A percentile compares a stretch with the other conserved stretches of the same genome.
Evolutionary conservation across 2,888 invertebrate genomes (phyloP).

Genomic region (Plagiodera versicolora): DNA sequence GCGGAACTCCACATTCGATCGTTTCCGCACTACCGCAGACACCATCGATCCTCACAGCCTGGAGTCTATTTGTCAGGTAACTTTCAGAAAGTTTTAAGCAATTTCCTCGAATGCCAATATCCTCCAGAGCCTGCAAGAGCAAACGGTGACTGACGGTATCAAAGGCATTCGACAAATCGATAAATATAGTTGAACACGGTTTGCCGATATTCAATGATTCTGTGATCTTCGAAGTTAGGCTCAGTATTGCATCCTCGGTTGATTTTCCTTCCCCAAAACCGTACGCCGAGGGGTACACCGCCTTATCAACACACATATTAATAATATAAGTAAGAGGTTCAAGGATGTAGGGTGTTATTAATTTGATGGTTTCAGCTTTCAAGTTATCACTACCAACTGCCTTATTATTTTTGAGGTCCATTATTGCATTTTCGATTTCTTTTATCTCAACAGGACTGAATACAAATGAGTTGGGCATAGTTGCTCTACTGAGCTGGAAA

Average conservation of each 20-base stretch:
- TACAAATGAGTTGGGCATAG: neutral
- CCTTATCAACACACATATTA: conserved; percentile 8
- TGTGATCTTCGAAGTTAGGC: neutral
- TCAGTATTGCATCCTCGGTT: no score
- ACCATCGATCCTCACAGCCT: no score
- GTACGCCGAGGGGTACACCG: conserved; percentile 5
- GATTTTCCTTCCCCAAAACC: no score
- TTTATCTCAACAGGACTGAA: neutral
- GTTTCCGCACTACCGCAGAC: no score
- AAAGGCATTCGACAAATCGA: neutral
- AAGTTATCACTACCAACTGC: conserved; percentile 10
- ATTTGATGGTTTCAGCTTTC: conserved; percentile 15
- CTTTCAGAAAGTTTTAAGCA: no score
- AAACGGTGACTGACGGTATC: neutral
- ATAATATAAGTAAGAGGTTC: conserved; percentile 2
- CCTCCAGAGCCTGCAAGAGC: neutral
- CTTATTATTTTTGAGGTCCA: conserved; percentile 6
- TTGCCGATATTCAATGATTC: neutral
- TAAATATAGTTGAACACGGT: neutral
- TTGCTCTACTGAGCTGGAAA: neutral
- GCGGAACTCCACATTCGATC: no score
- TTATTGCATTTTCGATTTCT: conserved; percentile 9
- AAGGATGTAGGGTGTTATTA: neutral
- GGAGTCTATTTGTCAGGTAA: no score
- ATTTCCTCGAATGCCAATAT: no score